Base-by-base conservation (phyloP, 2,113 vertebrate genomes). In the Raja brachyura region DNA sequence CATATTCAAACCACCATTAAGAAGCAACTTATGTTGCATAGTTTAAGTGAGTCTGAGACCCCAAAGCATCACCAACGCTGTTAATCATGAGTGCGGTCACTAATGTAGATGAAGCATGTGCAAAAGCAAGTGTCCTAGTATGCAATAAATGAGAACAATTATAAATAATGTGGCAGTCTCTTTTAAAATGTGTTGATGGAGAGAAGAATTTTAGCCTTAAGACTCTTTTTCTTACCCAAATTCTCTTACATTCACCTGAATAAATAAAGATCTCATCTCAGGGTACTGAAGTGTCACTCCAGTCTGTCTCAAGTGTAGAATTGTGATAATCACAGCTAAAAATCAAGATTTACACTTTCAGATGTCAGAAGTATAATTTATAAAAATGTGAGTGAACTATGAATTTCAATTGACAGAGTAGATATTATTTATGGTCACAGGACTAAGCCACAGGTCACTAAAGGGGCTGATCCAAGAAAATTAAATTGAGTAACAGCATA, bases 181-280 rank as follows among this genome's bases (percentile, higher is more conserved):
- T 1, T 7, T 2, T 7, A 2, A 0, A 3, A 20, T 4, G 0
- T 1, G 93, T 16, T 93, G 76, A 93, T 78, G 0, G 25, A 93
- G 94, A 39, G 92, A 48, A 0, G 7, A 16, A 25, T 3, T 63
- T 5, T 10, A 0, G 90, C 61, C 25, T 83, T 7, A 7, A 39
- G 33, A 63, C 48, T 54, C 73, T n/a, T n/a, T 16, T 86, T 86
- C 81, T 59, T 85, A 4, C 28, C n/a, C 56, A 86, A 86, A 63
- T 31, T n/a, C n/a, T 31, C 4, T 28, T 14, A 61, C 54, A 86
- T 63, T 14, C 25, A 63, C 10, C 28, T 31, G 13, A 86, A 86
- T 59, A 86, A 59, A 61, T 20, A 18, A n/a, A 31, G 63, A 59
- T 10, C 13, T 85, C 28, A 61, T 33, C 28, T 20, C 39, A 39